A percentile compares a stretch with the other conserved stretches of the same genome.
phyloP scores from a whole-genome alignment of 2,888 invertebrate genomes.

The Acrobasis consociella region DNA sequence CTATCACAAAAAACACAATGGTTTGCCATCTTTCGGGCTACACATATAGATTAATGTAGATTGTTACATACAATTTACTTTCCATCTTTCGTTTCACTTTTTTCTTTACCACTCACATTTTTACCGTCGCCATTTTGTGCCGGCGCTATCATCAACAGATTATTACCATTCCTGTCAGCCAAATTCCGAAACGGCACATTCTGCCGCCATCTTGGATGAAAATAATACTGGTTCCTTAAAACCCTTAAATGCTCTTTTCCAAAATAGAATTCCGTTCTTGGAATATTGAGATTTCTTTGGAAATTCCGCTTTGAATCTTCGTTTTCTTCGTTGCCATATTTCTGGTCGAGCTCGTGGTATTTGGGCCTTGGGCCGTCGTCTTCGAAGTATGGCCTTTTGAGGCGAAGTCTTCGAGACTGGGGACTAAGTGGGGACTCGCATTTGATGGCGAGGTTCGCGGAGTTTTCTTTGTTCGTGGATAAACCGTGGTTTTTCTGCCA shows the following conservation, averaged over 20 bases:
- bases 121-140: conserved; percentile 50
- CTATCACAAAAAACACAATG: too few species aligned
- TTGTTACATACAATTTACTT: conserved; percentile 32
- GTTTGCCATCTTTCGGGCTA: too few species aligned
- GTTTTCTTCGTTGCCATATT: conserved; percentile 70
- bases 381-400: conserved; percentile 64
- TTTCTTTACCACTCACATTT: conserved; percentile 38
- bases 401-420: conserved; percentile 56
- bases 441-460: conserved; percentile 75
- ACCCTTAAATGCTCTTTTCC: conserved; percentile 67
- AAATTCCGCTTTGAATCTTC: conserved; percentile 55
- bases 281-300: conserved; percentile 43
- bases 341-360: conserved; percentile 48
- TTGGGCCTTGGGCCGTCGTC: conserved; percentile 58
- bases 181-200: conserved; percentile 75
- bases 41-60: too few species aligned
- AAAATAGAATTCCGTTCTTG: conserved; percentile 57
- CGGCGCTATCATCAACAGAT: conserved; percentile 86
- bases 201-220: conserved; percentile 67
- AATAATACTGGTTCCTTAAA: conserved; percentile 66
- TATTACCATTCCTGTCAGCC: conserved; percentile 85
- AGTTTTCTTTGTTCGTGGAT: conserved; percentile 73
- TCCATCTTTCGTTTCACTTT: conserved; percentile 39
- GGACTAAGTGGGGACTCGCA: conserved; percentile 76
- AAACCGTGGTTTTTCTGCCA: conserved; percentile 88